These are phyloP conservation scores for Perizoma flavofasciatum DNA, from an alignment of 2,888 invertebrate species.

Conservation along the genomic window DNA sequence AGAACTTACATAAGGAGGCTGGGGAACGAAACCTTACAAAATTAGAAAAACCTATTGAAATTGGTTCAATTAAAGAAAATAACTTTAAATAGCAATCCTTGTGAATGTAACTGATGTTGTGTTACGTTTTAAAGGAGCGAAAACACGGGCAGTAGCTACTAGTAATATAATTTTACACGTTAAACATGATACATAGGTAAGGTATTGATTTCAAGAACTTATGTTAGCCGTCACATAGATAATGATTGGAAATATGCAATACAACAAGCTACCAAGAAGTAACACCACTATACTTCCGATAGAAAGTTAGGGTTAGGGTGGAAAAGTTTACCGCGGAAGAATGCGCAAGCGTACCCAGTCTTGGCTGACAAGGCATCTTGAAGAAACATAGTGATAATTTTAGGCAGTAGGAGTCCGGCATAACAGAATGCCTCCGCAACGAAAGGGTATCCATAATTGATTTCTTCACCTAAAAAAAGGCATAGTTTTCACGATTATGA, in stretches of 20 bases:
- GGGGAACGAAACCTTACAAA: constrained; percentile 18
- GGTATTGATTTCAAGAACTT: constrained; percentile 25
- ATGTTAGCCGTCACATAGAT: constrained; percentile 6
- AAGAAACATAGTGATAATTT: too few relatives aligned
- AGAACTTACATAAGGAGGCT: constrained; percentile 29
- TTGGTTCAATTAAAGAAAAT: background rate
- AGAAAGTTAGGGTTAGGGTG: background rate
- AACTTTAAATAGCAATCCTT: constrained; percentile 6
- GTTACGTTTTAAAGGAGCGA: background rate
- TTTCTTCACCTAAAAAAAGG: too few relatives aligned
- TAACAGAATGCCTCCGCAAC: too few relatives aligned
- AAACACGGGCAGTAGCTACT: constrained; percentile 3
- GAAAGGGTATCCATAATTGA: too few relatives aligned
- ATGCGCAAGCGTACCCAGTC: too few relatives aligned
- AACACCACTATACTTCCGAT: background rate
- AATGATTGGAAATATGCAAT: constrained; percentile 15
- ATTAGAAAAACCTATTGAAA: constrained; percentile 1
- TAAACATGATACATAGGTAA: constrained; percentile 20
- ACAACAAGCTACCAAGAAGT: background rate
- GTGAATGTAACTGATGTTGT: constrained; percentile 6
- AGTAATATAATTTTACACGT: constrained; percentile 20
- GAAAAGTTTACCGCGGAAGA: too few relatives aligned
- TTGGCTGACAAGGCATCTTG: too few relatives aligned
- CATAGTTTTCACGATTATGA: too few relatives aligned
- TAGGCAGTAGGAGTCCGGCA: too few relatives aligned